A percentile compares a stretch with the other conserved stretches of the same genome.
These are phyloP conservation scores for Lithobius niger DNA, from an alignment of 1,140 invertebrate genomes.

Conservation along the genomic window DNA sequence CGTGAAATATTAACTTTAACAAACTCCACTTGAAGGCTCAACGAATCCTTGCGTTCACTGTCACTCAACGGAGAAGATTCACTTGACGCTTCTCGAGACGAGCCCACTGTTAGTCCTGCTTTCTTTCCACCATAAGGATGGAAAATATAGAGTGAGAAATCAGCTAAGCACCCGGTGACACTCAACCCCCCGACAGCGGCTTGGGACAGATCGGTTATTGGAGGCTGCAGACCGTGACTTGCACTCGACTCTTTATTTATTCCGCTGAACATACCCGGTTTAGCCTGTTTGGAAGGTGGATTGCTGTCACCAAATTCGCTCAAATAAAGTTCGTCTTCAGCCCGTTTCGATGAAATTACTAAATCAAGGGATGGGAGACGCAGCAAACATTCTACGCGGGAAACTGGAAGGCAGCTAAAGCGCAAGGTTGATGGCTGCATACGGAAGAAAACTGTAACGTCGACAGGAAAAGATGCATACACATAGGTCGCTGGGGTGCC, in stretches of 20 bases:
- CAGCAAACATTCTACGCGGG: constrained; percentile 89
- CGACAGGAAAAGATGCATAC: constrained; percentile 90
- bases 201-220: constrained; percentile 9
- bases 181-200: constrained; percentile 67
- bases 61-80: constrained; percentile 51
- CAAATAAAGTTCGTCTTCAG: constrained; percentile 46
- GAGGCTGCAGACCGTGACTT: not conserved
- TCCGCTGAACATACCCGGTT: too few species aligned
- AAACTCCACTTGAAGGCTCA: constrained; percentile 93
- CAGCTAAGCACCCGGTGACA: constrained; percentile 84
- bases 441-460: constrained; percentile 96
- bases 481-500: constrained; percentile 16
- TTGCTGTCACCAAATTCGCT: constrained; percentile 40
- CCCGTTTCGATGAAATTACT: constrained; percentile 78
- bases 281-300: constrained; percentile 8
- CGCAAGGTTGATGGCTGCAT: constrained; percentile 93
- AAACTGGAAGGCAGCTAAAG: constrained; percentile 89
- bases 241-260: too few species aligned
- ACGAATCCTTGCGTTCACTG: constrained; percentile 81
- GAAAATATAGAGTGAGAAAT: constrained; percentile 95
- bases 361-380: constrained; percentile 89
- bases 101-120: constrained; percentile 35
- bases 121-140: constrained; percentile 92
- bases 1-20: constrained; percentile 89
- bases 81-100: constrained; percentile 12